phyloP scores from a whole-genome alignment of 2,113 vertebrate species.

The Monopterus albus region DNA sequence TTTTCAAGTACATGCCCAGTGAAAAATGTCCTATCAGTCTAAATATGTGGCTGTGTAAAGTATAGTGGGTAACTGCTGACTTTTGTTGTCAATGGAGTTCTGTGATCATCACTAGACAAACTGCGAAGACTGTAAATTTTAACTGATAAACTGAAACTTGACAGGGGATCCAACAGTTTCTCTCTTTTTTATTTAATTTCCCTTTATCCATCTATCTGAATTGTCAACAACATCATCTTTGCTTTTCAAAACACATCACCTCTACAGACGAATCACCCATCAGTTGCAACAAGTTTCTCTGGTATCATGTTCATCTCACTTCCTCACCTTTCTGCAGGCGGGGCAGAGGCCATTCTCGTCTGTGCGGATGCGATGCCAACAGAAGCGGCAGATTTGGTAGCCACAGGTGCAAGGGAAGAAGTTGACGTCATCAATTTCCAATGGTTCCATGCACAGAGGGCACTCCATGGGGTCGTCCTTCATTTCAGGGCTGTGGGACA shows the following conservation, averaged over 20 bases:
- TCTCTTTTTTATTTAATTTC: too few relatives aligned
- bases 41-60: not conserved
- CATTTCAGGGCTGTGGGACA: conserved; percentile 98
- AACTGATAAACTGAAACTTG: not conserved
- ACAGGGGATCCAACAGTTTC: not conserved
- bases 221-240: not conserved
- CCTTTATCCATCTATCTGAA: too few relatives aligned
- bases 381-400: conserved; percentile 99
- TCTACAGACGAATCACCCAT: not conserved
- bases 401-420: conserved; percentile 99
- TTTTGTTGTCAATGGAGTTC: not conserved
- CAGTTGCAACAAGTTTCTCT: not conserved
- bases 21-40: not conserved
- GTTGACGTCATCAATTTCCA: conserved; percentile 99
- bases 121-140: not conserved
- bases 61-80: not conserved
- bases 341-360: conserved; percentile 99
- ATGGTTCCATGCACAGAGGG: conserved; percentile 98
- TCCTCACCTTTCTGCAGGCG: conserved; percentile 96
- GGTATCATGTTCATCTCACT: not conserved
- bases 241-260: not conserved
- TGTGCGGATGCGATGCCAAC: conserved; percentile 99
- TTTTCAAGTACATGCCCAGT: too few relatives aligned
- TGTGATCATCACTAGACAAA: not conserved
- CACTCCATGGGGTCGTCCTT: conserved; percentile 99